phyloP scores from a whole-genome alignment of 2,113 vertebrate species.

The Rhinoptilus africanus region DNA sequence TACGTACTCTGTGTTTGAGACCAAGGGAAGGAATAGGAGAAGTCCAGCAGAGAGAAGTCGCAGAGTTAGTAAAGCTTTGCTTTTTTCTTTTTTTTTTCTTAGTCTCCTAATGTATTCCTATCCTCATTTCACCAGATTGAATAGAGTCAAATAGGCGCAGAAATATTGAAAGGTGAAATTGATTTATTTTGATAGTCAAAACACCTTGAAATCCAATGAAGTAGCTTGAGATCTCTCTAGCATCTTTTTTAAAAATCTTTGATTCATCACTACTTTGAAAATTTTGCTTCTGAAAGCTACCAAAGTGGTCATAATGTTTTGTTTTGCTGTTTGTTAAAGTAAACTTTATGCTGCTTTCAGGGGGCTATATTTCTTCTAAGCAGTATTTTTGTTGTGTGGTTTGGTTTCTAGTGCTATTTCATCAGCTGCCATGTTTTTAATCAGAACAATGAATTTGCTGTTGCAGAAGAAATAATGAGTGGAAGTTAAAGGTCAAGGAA shows the following conservation, averaged over 20 bases:
- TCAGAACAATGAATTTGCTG: not conserved
- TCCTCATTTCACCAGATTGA: not conserved
- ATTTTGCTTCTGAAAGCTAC: not conserved
- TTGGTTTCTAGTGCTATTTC: not conserved
- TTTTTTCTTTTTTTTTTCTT: too few relatives aligned
- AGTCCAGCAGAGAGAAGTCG: not conserved
- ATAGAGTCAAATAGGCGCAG: not conserved
- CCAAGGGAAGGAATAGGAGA: not conserved
- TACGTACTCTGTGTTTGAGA: not conserved
- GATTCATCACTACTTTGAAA: not conserved
- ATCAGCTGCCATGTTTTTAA: not conserved
- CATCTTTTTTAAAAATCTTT: not conserved
- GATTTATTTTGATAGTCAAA: not conserved
- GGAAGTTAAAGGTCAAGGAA: slow-evolving; percentile 56
- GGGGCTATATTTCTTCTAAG: not conserved
- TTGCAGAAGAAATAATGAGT: slow-evolving; percentile 39
- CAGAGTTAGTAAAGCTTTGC: not conserved
- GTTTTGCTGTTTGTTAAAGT: not conserved
- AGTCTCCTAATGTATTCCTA: not conserved
- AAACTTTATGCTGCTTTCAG: not conserved
- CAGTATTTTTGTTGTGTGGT: not conserved
- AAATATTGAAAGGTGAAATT: not conserved
- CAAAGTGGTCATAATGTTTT: not conserved
- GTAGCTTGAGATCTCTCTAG: too few relatives aligned
- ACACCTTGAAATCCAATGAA: not conserved